phyloP scores from a whole-genome alignment of 2,888 invertebrate species.

The Tachystola acroxantha region DNA sequence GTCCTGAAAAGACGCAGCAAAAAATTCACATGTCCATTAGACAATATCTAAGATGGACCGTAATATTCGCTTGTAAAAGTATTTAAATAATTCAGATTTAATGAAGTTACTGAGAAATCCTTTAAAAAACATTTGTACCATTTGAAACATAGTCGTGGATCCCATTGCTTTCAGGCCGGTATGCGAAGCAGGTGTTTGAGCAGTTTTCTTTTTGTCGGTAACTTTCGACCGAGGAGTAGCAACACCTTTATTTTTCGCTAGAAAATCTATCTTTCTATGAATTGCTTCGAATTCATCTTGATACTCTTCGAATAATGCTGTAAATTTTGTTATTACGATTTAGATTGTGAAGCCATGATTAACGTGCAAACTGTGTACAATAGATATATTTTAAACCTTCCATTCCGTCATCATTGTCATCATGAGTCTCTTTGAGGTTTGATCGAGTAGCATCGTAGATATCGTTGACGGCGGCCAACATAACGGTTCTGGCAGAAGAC shows the following conservation, averaged over 20 bases:
- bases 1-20: constrained; percentile 56
- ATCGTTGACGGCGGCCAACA: constrained; percentile 45
- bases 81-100: too few species aligned
- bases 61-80: too few species aligned
- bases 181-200: constrained; percentile 41
- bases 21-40: constrained; percentile 5
- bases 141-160: constrained; percentile 55
- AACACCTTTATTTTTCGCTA: constrained; percentile 41
- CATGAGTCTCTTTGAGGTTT: constrained; percentile 23
- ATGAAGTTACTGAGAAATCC: too few species aligned
- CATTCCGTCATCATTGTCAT: constrained; percentile 22
- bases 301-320: constrained; percentile 34
- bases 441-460: constrained; percentile 30
- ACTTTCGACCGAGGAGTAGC: constrained; percentile 53
- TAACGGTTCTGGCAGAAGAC: constrained; percentile 35
- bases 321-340: constrained; percentile 8
- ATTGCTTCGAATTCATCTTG: constrained; percentile 51
- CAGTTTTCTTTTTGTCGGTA: constrained; percentile 58
- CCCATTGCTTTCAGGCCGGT: constrained; percentile 42
- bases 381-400: constrained; percentile 33
- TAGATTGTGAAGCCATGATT: too few species aligned
- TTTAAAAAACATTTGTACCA: too few species aligned
- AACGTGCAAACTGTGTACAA: too few species aligned
- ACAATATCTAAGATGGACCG: constrained; percentile 1
- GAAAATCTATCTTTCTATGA: constrained; percentile 45